Percentiles rank a stretch among this genome's conserved stretches.
These are phyloP conservation scores for Caenorhabditis afra DNA, from an alignment of 2,888 invertebrate genomes.

Conservation along the genomic window DNA sequence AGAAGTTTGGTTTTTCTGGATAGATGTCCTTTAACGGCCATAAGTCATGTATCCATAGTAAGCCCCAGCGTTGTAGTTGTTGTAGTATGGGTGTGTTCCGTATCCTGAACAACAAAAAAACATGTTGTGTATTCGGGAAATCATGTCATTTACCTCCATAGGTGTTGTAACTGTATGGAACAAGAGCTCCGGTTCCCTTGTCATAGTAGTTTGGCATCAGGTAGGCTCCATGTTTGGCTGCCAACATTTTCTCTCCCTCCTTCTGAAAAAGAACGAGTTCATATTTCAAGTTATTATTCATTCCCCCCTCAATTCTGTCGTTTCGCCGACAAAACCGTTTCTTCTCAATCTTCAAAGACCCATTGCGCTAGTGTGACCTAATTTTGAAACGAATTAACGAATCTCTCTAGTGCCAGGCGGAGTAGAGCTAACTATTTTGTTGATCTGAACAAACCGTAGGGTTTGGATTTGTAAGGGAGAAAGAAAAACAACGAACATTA, in stretches of 20 bases:
- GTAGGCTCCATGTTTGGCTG: conserved; percentile 77
- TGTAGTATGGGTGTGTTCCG: conserved; percentile 66
- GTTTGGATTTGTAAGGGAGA: too few species aligned
- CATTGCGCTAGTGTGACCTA: conserved; percentile 36
- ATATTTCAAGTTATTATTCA: neutral
- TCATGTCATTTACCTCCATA: conserved; percentile 44
- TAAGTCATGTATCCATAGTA: conserved; percentile 77
- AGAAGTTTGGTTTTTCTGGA: conserved; percentile 16
- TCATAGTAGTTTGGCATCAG: conserved; percentile 74
- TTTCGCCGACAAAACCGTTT: conserved; percentile 12
- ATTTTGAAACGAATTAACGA: conserved; percentile 29
- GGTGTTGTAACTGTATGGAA: conserved; percentile 72
- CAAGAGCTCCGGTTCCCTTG: conserved; percentile 65
- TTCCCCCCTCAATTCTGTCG: too few species aligned
- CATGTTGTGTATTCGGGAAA: neutral
- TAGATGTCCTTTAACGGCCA: conserved; percentile 64
- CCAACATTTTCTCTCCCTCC: conserved; percentile 73
- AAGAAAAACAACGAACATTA: conserved; percentile 13
- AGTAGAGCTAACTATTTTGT: conserved; percentile 28
- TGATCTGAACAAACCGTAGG: conserved; percentile 28
- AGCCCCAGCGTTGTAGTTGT: conserved; percentile 62
- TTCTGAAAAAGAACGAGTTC: conserved; percentile 56
- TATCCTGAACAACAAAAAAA: conserved; percentile 63
- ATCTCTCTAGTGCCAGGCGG: conserved; percentile 43
- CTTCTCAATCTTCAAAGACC: conserved; percentile 33